These are phyloP conservation scores for Papilio machaon DNA, from an alignment of 1,140 invertebrate species.

Conservation along the genomic window DNA sequence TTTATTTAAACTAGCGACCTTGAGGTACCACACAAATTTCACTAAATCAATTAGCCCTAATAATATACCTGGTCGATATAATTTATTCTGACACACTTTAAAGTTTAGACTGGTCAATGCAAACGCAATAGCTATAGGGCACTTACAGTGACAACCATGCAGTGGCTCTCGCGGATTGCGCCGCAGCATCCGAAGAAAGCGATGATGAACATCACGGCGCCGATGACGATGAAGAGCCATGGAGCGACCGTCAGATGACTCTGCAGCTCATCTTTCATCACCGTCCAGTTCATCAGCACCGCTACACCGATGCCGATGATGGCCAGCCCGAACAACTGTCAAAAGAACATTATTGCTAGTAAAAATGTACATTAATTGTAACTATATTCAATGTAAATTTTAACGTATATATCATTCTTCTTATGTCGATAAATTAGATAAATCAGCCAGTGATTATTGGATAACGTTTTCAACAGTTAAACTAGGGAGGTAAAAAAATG, in stretches of 20 bases:
- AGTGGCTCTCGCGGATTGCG: constrained; percentile 90
- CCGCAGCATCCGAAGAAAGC: constrained; percentile 94
- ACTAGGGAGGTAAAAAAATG: too few species aligned
- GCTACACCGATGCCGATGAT: constrained; percentile 84
- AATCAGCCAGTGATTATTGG: too few species aligned
- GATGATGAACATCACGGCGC: constrained; percentile 88
- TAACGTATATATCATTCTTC: neutral
- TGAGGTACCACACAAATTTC: too few species aligned
- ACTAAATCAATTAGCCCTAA: neutral
- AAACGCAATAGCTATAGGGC: neutral
- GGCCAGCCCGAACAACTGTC: constrained; percentile 85
- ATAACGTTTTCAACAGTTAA: too few species aligned
- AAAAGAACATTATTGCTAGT: constrained; percentile 49
- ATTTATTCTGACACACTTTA: neutral
- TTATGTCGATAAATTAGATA: neutral
- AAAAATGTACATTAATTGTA: neutral
- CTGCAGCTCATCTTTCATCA: constrained; percentile 79
- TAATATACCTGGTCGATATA: too few species aligned
- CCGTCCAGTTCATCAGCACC: constrained; percentile 80
- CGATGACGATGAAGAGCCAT: constrained; percentile 87
- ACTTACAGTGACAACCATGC: constrained; percentile 90
- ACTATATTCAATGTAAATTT: too few species aligned
- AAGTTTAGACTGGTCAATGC: neutral
- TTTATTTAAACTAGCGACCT: too few species aligned
- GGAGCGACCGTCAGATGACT: constrained; percentile 81